These are phyloP conservation scores for Caprella mutica DNA, from an alignment of 2,888 invertebrate species.

Conservation along the genomic window DNA sequence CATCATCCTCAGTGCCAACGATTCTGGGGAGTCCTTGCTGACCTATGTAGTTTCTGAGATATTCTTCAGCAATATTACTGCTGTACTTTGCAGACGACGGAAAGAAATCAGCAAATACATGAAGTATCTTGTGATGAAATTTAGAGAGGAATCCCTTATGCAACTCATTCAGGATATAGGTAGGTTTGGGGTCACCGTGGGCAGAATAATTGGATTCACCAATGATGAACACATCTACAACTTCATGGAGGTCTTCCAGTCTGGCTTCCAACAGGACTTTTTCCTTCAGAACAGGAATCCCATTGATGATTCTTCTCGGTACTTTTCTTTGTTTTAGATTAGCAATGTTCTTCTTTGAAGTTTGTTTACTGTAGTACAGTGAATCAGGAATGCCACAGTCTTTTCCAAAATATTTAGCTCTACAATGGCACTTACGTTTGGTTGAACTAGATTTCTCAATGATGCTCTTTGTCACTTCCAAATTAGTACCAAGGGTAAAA, in stretches of 20 bases:
- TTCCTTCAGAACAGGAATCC: constrained; percentile 47
- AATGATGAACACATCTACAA: constrained; percentile 56
- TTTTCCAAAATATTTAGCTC: too few species aligned
- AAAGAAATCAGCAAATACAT: constrained; percentile 27
- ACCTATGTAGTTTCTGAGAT: constrained; percentile 35
- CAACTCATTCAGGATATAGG: constrained; percentile 44
- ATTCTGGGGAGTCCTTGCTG: constrained; percentile 29
- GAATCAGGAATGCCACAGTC: too few species aligned
- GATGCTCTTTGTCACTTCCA: too few species aligned
- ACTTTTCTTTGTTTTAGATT: constrained; percentile 38
- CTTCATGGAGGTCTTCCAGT: constrained; percentile 49
- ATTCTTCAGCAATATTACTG: constrained; percentile 37
- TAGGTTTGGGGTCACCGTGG: constrained; percentile 37
- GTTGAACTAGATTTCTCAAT: too few species aligned
- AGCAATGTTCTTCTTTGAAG: constrained; percentile 36
- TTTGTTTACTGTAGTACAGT: too few species aligned
- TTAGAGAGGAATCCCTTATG: constrained; percentile 44
- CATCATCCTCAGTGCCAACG: constrained; percentile 35
- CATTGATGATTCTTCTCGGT: constrained; percentile 48
- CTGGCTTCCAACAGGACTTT: constrained; percentile 45
- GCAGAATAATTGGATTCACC: constrained; percentile 39
- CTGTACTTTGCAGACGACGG: constrained; percentile 28
- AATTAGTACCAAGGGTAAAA: too few species aligned
- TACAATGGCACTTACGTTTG: too few species aligned
- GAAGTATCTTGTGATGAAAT: constrained; percentile 48